A percentile compares a stretch with the other conserved stretches of the same genome.
Evolutionary conservation across 2,113 vertebrate species (phyloP).

Genomic region (Cairina moschata): DNA sequence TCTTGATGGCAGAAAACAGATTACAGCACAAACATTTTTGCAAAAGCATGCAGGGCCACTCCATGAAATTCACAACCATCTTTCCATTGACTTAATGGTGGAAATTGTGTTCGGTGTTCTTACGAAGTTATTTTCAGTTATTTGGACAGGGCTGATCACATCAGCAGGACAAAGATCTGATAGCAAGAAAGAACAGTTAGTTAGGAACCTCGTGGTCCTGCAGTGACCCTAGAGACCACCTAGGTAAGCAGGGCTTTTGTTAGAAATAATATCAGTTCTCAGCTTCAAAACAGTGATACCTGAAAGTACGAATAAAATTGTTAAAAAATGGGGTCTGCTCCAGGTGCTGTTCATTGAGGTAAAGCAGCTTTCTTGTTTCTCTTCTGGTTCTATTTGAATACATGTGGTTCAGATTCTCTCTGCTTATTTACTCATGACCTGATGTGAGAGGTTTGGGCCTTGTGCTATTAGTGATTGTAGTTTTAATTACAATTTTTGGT

Average conservation of each 20-base stretch:
- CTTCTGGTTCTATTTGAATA: not conserved
- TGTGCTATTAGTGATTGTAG: not conserved
- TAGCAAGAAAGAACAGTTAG: not conserved
- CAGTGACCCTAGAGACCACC: not conserved
- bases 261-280: not conserved
- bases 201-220: not conserved
- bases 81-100: not conserved
- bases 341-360: not conserved
- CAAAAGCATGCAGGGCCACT: not conserved
- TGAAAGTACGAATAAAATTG: not conserved
- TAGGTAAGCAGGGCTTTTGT: not conserved
- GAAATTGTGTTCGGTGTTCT: not conserved
- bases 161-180: not conserved
- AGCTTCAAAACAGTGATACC: not conserved
- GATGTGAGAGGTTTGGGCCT: not conserved
- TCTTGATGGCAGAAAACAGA: not conserved
- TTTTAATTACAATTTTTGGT: not conserved
- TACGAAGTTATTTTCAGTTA: not conserved
- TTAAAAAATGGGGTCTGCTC: not conserved
- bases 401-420: not conserved
- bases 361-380: not conserved
- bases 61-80: not conserved
- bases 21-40: not conserved
- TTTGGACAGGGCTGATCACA: not conserved
- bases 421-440: not conserved